Base-by-base conservation (phyloP, 2,888 invertebrate genomes). In the Beris morrisii region DNA sequence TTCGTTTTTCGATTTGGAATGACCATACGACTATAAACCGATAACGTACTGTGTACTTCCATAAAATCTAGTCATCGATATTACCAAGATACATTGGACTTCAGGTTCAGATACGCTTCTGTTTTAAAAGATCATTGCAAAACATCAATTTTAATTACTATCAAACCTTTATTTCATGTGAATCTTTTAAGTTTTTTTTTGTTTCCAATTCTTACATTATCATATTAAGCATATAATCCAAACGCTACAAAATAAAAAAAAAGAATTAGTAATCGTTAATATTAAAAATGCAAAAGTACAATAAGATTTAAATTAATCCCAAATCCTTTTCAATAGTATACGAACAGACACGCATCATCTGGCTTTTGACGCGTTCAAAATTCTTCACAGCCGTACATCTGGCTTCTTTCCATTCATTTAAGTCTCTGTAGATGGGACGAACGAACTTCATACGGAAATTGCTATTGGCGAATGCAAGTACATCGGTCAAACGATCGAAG, bases 391-490 rank as follows among this genome's bases (percentile, higher is more conserved):
- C 89, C 69, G 75, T 78, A 2, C 84, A 81, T 69, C 90, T 84
- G 0, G 87, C 85, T 28, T 85, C 86, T 69, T 90, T 87, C 95
- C 95, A 95, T 0, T 82, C 84, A 72, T 88, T 91, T 67, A 95
- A 82, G 75, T 93, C 93, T 69, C 92, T 87, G 80, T 94, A 96
- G 56, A 97, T 83, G 3, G 96, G 95, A 43, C 93, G 84, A 2
- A 92, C 89, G 81, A 88, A 97, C 79, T 97, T 97, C 92, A 96
- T 92, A 64, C 97, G 86, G 44, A 96, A 96, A 75, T 92, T 89
- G 15, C 86, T 85, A 71, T 91, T 92, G 7, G 93, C 87, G 83
- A 96, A 95, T 22, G 85, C 78, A 65, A 96, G 82, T 1, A 89
- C 89, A 13, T 85, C 83, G 1, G 84, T 81, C 44, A 96, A 81